A percentile compares a stretch with the other conserved stretches of the same genome.
Conservation (phyloP, 2,797 vertebrate genomes). For the Cossypha niveicapilla region DNA sequence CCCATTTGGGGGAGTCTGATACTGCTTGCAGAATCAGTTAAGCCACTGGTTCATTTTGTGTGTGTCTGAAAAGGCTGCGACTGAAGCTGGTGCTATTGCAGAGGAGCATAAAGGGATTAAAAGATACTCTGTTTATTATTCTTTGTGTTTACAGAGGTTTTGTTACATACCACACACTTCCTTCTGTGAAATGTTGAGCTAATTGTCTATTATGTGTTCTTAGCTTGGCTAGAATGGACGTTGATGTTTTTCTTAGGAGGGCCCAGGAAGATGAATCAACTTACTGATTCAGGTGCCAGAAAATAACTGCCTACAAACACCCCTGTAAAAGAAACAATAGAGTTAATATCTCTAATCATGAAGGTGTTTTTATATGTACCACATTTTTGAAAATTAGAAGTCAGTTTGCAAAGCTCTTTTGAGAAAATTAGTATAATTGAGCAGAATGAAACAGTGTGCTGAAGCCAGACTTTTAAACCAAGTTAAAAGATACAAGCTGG, state of each 20-base stretch:
- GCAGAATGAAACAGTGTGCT: background rate
- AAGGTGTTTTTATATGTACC: background rate
- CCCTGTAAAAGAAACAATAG: background rate
- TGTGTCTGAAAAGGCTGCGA: background rate
- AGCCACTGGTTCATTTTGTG: background rate
- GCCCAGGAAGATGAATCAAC: background rate
- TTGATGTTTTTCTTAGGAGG: background rate
- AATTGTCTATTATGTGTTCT: background rate
- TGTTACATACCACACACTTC: background rate
- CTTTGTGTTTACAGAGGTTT: background rate
- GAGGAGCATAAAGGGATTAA: background rate
- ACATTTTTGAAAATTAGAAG: background rate
- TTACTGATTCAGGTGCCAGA: background rate
- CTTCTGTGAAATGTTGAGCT: background rate
- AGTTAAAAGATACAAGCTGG: background rate
- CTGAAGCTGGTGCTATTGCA: background rate
- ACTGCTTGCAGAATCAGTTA: background rate
- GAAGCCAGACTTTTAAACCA: background rate
- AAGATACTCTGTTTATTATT: background rate
- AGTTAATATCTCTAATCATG: background rate
- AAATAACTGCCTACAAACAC: background rate
- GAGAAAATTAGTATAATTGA: background rate
- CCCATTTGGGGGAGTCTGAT: constrained; percentile 28
- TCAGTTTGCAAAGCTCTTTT: background rate
- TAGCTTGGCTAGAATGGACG: background rate